A percentile compares a stretch with the other conserved stretches of the same genome.
These are phyloP conservation scores for Enteromius viviparus DNA, from an alignment of 2,797 vertebrate genomes.

Conservation along the genomic window DNA sequence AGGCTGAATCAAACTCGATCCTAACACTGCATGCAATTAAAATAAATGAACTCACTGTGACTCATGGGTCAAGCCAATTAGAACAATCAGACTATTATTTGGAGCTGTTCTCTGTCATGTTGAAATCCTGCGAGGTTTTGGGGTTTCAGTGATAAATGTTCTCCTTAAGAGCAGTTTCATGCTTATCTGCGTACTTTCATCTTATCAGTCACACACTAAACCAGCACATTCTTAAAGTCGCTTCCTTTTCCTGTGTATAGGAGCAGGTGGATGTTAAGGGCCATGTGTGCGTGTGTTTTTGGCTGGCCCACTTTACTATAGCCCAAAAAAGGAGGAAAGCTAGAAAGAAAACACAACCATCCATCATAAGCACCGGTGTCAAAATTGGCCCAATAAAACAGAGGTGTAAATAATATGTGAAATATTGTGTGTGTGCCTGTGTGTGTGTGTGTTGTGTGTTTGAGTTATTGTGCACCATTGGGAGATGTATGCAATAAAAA, in stretches of 20 bases:
- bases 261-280: constrained; percentile 26
- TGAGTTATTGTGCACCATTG: constrained; percentile 37
- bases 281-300: constrained; percentile 2
- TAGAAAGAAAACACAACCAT: constrained; percentile 64
- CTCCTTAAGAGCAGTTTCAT: constrained; percentile 33
- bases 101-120: constrained; percentile 55
- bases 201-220: constrained; percentile 43
- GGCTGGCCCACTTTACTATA: constrained; percentile 65
- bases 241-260: constrained; percentile 27
- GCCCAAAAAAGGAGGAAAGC: constrained; percentile 50
- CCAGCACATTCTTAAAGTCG: constrained; percentile 8
- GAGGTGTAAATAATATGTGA: constrained; percentile 73
- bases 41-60: constrained; percentile 65
- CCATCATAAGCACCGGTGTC: constrained; percentile 71
- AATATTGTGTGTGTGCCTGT: constrained; percentile 27
- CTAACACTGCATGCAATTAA: constrained; percentile 66
- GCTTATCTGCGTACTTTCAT: constrained; percentile 37
- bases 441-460: constrained; percentile 36
- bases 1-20: constrained; percentile 46
- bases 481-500: constrained; percentile 72
- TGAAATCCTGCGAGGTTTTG: constrained; percentile 39
- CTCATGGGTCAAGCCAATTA: constrained; percentile 63
- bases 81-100: constrained; percentile 61
- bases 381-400: constrained; percentile 74
- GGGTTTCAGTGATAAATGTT: constrained; percentile 40